These are phyloP conservation scores for Conopomorpha cramerella DNA, from an alignment of 1,140 invertebrate genomes.

Conservation along the genomic window DNA sequence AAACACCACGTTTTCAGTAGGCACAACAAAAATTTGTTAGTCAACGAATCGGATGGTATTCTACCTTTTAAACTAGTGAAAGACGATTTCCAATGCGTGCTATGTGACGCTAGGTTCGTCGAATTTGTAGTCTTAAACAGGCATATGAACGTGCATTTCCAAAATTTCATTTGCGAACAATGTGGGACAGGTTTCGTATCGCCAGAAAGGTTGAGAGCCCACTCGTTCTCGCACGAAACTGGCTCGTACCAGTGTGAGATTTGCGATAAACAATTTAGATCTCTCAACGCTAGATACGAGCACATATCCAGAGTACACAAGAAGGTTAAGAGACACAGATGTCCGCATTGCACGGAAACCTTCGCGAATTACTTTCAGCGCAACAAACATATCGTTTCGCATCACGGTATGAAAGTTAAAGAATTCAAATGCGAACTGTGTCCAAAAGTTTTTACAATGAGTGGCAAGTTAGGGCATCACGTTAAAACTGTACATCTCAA, in stretches of 20 bases:
- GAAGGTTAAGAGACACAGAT: constrained; percentile 36
- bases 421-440: constrained; percentile 43
- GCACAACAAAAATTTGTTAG: constrained; percentile 27
- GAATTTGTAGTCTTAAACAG: constrained; percentile 47
- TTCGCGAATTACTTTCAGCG: constrained; percentile 47
- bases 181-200: constrained; percentile 72
- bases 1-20: constrained; percentile 23
- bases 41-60: constrained; percentile 23
- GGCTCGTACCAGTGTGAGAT: constrained; percentile 42
- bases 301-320: constrained; percentile 36
- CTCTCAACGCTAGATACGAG: constrained; percentile 33
- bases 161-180: constrained; percentile 75
- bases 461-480: constrained; percentile 38
- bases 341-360: constrained; percentile 34
- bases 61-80: constrained; percentile 34
- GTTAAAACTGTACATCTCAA: constrained; percentile 39
- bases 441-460: constrained; percentile 35
- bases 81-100: constrained; percentile 27
- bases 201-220: constrained; percentile 33
- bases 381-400: constrained; percentile 34
- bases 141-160: constrained; percentile 53
- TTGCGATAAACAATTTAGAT: constrained; percentile 51
- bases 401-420: constrained; percentile 41
- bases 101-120: constrained; percentile 44
- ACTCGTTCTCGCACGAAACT: constrained; percentile 44